Evolutionary conservation across 2,888 invertebrate species (phyloP).

Genomic region (Bembecia ichneumoniformis): DNA sequence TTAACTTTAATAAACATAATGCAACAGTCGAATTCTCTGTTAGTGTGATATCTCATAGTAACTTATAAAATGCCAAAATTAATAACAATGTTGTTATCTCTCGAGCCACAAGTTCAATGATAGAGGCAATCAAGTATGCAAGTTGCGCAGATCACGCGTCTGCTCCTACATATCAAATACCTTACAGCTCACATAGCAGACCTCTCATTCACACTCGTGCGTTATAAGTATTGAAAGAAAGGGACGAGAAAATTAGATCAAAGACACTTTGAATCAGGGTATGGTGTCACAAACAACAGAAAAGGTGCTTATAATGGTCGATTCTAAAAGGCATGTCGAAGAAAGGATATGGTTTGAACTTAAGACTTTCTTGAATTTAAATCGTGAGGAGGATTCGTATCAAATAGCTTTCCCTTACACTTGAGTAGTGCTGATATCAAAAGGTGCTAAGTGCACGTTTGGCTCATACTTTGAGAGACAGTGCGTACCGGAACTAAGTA

Average conservation of each 20-base stretch:
- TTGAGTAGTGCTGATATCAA: conserved; percentile 31
- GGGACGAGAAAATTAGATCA: conserved; percentile 48
- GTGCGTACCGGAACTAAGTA: conserved; percentile 62
- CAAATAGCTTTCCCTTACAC: conserved; percentile 71
- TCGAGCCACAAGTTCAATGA: conserved; percentile 56
- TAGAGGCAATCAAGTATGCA: conserved; percentile 54
- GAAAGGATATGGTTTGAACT: conserved; percentile 27
- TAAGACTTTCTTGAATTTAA: conserved; percentile 41
- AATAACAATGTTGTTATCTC: conserved; percentile 36
- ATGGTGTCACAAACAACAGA: conserved; percentile 70
- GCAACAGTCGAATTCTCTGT: too few relatives aligned
- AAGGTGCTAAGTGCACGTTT: conserved; percentile 49
- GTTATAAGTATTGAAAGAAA: conserved; percentile 16
- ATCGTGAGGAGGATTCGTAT: conserved; percentile 50
- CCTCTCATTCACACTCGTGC: conserved; percentile 31
- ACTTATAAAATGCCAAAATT: too few relatives aligned
- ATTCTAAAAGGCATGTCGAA: conserved; percentile 38
- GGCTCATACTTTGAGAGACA: conserved; percentile 50
- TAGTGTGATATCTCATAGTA: too few relatives aligned
- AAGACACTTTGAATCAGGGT: conserved; percentile 49
- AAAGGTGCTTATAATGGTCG: conserved; percentile 43
- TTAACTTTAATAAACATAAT: too few relatives aligned
- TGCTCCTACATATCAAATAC: conserved; percentile 59
- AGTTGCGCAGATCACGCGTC: conserved; percentile 34
- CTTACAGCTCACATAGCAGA: conserved; percentile 22